phyloP scores from a whole-genome alignment of 2,888 invertebrate genomes.

The Serrognathus titanus region DNA sequence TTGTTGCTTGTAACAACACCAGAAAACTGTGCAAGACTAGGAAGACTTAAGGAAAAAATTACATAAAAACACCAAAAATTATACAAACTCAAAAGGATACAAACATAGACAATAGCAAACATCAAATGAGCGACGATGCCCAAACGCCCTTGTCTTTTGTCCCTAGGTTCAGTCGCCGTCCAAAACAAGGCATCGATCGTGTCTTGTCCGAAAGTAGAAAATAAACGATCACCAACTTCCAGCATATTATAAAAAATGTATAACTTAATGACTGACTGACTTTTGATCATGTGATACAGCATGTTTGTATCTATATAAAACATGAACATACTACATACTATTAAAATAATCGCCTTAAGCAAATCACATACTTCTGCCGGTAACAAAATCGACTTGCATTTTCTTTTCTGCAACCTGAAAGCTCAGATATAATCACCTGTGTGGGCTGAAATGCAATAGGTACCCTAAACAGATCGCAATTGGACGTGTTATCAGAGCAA shows the following conservation, averaged over 20 bases:
- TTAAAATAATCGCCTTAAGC: conserved; percentile 84
- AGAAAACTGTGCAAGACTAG: conserved; percentile 80
- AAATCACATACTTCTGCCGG: conserved; percentile 95
- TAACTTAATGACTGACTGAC: conserved; percentile 97
- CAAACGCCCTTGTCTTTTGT: conserved; percentile 75
- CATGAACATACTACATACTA: conserved; percentile 79
- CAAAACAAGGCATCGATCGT: conserved; percentile 96
- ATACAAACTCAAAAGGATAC: conserved; percentile 70
- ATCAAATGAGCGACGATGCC: conserved; percentile 86
- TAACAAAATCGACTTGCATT: conserved; percentile 62
- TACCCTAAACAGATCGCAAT: conserved; percentile 73
- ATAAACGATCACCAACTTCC: conserved; percentile 93
- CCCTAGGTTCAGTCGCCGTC: conserved; percentile 95
- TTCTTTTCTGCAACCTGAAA: conserved; percentile 39
- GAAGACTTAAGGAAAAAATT: conserved; percentile 30
- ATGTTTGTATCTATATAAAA: conserved; percentile 95
- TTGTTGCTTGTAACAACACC: conserved; percentile 94
- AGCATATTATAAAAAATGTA: conserved; percentile 99
- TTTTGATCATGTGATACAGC: conserved; percentile 95
- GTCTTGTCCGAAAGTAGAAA: conserved; percentile 97
- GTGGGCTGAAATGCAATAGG: too few species aligned
- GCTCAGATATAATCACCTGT: too few species aligned
- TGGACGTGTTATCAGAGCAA: conserved; percentile 73
- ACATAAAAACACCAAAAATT: not conserved
- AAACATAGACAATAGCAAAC: conserved; percentile 90